Evolutionary conservation across 2,888 invertebrate species (phyloP), one percentile per base, ranked within the genome.

Genomic region (Eilema caniola): DNA sequence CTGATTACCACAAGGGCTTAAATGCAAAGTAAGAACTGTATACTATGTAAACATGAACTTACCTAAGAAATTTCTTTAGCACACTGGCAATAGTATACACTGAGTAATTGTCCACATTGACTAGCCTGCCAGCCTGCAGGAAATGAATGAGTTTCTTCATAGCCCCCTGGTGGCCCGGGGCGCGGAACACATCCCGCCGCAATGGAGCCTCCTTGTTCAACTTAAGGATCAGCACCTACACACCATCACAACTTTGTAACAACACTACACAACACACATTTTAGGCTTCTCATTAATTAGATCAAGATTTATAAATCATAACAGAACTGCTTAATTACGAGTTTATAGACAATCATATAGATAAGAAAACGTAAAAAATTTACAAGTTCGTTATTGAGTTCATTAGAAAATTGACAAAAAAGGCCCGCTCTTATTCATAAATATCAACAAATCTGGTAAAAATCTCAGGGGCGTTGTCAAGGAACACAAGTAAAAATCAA

Each of bases 81-180:
- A 99, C 99, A 93, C 99, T 99, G 72, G 99, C 99, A 87, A 99
- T 99, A 33, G 99, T 99, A 93, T 99, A 99, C 76, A 99, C 99
- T 77, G 98, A 98, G 92, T 98, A 99, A 92, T 99, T 98, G 90
- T 98, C 98, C 88, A 98, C 98, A 93, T 98, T 98, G 72, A 98
- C 98, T 81, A 98, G 95, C 67, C 98, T 96, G 59, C 98, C 98
- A 73, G 98, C 97, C 93, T 98, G 98, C 80, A 98, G 96, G 90
- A 98, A 98, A 88, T 98, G 98, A 84, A 98, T 98, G 57, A 98
- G 96, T 90, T 98, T 98, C 91, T 98, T 98, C 98, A 98, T 98
- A 79, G 98, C 98, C 25, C 98, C 98, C 93, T 99, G 98, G 90
- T 99, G 98, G 1, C 99, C 99, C 1, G 99, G 99, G 66, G 99